A percentile compares a stretch with the other conserved stretches of the same genome.
These are phyloP conservation scores for Mustelus asterias DNA, from an alignment of 2,113 vertebrate genomes.

Conservation along the genomic window DNA sequence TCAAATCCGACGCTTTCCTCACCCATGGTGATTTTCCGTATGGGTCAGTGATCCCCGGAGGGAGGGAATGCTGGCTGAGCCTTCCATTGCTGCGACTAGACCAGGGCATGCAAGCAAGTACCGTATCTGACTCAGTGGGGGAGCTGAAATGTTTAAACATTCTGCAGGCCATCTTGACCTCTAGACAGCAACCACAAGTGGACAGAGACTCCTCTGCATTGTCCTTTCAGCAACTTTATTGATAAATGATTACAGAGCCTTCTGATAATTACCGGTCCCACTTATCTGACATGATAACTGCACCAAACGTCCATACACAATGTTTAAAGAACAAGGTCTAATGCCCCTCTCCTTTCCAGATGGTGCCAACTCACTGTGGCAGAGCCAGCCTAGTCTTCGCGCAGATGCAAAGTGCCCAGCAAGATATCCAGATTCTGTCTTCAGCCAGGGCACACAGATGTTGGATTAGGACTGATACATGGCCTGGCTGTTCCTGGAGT, in stretches of 20 bases:
- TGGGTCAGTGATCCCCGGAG: neutral
- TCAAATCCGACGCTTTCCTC: neutral
- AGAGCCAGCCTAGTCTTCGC: neutral
- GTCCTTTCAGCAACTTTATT: neutral
- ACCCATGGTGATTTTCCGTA: neutral
- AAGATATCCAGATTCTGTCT: neutral
- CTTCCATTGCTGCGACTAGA: neutral
- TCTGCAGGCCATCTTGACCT: neutral
- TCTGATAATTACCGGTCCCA: neutral
- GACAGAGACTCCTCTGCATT: neutral
- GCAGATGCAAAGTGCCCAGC: neutral
- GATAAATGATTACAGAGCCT: neutral
- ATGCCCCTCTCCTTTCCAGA: neutral
- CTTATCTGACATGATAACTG: neutral
- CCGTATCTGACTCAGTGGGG: neutral
- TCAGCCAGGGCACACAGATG: neutral
- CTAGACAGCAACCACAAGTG: neutral
- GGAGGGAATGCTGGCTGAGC: neutral
- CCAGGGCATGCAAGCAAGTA: neutral
- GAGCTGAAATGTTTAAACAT: neutral
- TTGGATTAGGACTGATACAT: neutral
- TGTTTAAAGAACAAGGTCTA: neutral
- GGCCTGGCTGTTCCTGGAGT: neutral
- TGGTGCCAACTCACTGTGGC: neutral
- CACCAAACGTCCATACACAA: neutral